Conservation (phyloP, 2,113 vertebrate genomes). For the Tenebrosternarchus preto region DNA sequence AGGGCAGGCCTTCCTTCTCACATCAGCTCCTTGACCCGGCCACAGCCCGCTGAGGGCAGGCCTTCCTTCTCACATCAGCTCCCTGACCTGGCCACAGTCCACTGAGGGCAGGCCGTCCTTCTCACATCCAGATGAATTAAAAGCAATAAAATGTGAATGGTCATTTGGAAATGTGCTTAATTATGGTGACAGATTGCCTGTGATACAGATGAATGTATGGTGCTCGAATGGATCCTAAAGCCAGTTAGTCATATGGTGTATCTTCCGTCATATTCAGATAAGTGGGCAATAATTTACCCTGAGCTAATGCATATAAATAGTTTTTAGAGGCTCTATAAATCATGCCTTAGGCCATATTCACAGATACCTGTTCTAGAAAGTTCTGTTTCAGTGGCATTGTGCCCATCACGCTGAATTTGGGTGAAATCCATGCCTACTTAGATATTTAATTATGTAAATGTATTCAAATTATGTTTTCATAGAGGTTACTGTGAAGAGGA, state of each 20-base stretch:
- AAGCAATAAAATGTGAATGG: constrained; percentile 64
- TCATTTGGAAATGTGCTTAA: constrained; percentile 71
- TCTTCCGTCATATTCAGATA: constrained; percentile 46
- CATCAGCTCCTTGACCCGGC: too few relatives aligned
- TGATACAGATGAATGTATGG: constrained; percentile 49
- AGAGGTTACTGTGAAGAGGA: too few relatives aligned
- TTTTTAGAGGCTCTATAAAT: constrained; percentile 27
- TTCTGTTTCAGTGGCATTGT: not conserved
- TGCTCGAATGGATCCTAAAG: constrained; percentile 40
- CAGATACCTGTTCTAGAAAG: not conserved
- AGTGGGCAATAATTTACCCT: constrained; percentile 27
- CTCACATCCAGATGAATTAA: constrained; percentile 72
- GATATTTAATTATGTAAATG: too few relatives aligned
- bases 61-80: too few relatives aligned
- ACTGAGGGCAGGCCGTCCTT: constrained; percentile 70
- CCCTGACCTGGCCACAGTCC: constrained; percentile 52
- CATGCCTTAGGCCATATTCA: constrained; percentile 13
- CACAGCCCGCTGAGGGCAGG: too few relatives aligned
- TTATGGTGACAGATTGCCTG: constrained; percentile 77
- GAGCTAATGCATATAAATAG: constrained; percentile 43
- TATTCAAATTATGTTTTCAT: too few relatives aligned
- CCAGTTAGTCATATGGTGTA: constrained; percentile 36
- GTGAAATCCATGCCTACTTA: too few relatives aligned
- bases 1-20: too few relatives aligned
- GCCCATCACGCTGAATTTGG: too few relatives aligned